phyloP scores from a whole-genome alignment of 1,140 invertebrate genomes.

The Orchestia grillus region DNA sequence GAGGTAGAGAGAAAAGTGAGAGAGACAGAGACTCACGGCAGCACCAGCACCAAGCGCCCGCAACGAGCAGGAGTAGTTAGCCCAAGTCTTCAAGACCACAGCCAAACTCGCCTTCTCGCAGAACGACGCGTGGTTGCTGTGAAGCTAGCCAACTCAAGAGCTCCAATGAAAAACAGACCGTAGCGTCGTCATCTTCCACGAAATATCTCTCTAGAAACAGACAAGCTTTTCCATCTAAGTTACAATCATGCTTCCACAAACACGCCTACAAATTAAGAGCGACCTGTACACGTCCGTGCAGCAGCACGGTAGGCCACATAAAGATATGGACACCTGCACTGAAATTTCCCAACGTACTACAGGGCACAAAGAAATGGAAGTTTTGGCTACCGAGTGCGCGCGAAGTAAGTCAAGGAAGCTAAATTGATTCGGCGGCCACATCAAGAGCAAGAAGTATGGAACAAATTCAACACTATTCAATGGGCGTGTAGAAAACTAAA shows the following conservation, averaged over 20 bases:
- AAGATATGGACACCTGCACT: constrained; percentile 36
- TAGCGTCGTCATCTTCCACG: not conserved
- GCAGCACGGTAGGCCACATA: not conserved
- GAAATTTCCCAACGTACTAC: constrained; percentile 11
- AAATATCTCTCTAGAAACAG: not conserved
- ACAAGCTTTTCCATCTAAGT: not conserved
- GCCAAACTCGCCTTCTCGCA: not conserved
- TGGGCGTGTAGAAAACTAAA: constrained; percentile 54
- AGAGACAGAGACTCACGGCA: not conserved
- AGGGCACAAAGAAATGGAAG: constrained; percentile 29
- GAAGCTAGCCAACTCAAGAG: not conserved
- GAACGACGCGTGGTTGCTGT: not conserved
- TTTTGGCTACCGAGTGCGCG: constrained; percentile 17
- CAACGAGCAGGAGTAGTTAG: not conserved
- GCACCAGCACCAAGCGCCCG: not conserved
- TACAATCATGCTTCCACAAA: constrained; percentile 8
- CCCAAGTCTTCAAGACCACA: not conserved
- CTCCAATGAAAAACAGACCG: not conserved
- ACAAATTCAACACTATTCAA: constrained; percentile 20
- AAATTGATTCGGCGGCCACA: constrained; percentile 15
- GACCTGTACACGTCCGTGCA: constrained; percentile 21
- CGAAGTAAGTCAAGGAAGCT: constrained; percentile 32
- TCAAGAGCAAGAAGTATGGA: not conserved
- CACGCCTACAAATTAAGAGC: constrained; percentile 3
- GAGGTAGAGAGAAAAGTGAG: not conserved